Percentiles rank a stretch among this genome's conserved stretches.
These are phyloP conservation scores for Cryptoprocta ferox DNA, from an alignment of 2,797 vertebrate species.

Conservation along the genomic window DNA sequence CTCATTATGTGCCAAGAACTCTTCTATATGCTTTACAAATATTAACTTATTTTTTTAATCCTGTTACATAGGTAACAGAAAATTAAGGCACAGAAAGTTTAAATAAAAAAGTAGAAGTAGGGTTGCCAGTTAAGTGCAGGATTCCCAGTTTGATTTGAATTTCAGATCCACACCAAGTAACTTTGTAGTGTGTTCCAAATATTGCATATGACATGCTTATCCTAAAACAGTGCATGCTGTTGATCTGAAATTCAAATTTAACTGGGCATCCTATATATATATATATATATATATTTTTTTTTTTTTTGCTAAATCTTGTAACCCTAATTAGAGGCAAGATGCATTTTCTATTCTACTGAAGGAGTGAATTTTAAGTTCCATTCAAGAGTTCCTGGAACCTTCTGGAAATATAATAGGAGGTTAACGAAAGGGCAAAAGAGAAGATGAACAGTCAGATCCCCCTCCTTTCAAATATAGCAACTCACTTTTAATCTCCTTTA, in stretches of 20 bases:
- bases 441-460: background rate
- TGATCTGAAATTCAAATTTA: conserved; percentile 53
- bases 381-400: background rate
- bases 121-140: background rate
- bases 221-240: background rate
- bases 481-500: background rate
- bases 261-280: background rate
- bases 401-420: background rate
- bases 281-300: background rate
- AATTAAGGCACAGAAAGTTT: background rate
- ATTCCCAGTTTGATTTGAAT: background rate
- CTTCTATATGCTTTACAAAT: background rate
- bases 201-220: background rate
- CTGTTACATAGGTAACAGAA: background rate
- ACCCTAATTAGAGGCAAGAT: background rate
- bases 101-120: background rate
- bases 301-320: conserved; percentile 12
- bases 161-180: background rate
- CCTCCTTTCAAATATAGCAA: background rate
- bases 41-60: background rate
- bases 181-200: background rate
- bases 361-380: background rate
- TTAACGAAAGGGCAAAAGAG: background rate
- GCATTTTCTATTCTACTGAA: background rate
- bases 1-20: background rate